Evolutionary conservation across 2,888 invertebrate species (phyloP).

Genomic region (Yponomeuta plumbellus): DNA sequence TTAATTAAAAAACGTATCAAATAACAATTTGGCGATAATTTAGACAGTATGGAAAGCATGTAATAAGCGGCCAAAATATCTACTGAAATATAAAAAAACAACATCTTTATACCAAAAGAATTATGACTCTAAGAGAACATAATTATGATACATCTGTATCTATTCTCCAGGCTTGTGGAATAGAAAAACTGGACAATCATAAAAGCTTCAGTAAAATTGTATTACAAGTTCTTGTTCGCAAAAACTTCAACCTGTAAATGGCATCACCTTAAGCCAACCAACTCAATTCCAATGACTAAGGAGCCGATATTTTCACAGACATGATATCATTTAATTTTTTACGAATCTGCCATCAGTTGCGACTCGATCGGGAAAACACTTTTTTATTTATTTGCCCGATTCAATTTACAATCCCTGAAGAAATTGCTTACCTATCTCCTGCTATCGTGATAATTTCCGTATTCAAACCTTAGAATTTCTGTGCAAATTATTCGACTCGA

Average conservation of each 20-base stretch:
- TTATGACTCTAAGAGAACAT: too few relatives aligned
- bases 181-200: too few relatives aligned
- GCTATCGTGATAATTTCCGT: neutral
- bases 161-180: too few relatives aligned
- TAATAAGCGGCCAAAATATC: too few relatives aligned
- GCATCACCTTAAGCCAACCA: neutral
- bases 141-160: too few relatives aligned
- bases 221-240: too few relatives aligned
- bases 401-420: neutral
- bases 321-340: constrained; percentile 5
- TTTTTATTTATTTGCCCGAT: neutral
- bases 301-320: neutral
- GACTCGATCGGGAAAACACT: neutral
- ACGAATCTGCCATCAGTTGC: constrained; percentile 4
- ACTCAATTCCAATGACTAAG: neutral
- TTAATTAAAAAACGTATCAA: too few relatives aligned
- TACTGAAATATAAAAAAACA: too few relatives aligned
- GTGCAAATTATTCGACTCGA: neutral
- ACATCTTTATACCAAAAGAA: too few relatives aligned
- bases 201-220: too few relatives aligned
- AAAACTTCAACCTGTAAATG: neutral
- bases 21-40: too few relatives aligned
- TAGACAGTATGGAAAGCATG: too few relatives aligned
- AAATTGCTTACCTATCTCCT: neutral
- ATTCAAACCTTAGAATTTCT: neutral